A percentile compares a stretch with the other conserved stretches of the same genome.
Evolutionary conservation across 2,113 vertebrate genomes (phyloP).

Genomic region (Anas platyrhynchos): DNA sequence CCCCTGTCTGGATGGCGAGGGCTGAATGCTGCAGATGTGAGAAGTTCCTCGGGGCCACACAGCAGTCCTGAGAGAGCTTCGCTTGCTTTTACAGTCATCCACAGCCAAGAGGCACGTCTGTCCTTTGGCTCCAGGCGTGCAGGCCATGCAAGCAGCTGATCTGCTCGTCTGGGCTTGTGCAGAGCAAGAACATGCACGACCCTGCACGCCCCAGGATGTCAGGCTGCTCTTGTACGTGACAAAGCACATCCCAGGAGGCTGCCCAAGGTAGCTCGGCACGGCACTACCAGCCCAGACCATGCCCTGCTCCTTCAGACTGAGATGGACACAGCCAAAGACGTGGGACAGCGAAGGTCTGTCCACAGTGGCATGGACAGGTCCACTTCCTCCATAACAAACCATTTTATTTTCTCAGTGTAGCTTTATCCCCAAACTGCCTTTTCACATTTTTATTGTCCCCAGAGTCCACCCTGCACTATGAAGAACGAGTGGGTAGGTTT

Average conservation of each 20-base stretch:
- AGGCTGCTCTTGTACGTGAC: background rate
- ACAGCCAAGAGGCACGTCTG: background rate
- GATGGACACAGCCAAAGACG: background rate
- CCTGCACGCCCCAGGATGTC: accelerated
- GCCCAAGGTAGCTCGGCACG: background rate
- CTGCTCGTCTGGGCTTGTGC: background rate
- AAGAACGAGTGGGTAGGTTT: background rate
- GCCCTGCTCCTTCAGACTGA: background rate
- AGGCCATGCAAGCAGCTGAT: background rate
- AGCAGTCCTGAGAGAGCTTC: background rate
- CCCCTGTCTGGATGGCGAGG: background rate
- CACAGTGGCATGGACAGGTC: background rate
- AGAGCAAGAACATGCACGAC: background rate
- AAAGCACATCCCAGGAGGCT: background rate
- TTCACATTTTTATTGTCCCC: background rate
- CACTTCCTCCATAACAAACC: background rate
- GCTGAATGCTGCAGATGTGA: background rate
- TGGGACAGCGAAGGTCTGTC: background rate
- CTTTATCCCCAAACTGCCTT: background rate
- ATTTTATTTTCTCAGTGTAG: background rate
- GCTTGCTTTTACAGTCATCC: background rate
- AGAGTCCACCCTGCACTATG: background rate
- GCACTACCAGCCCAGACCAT: background rate
- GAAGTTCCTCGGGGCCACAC: background rate
- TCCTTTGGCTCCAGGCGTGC: background rate